phyloP scores from a whole-genome alignment of 2,888 invertebrate species.

The Zaprionus obscuricornis region DNA sequence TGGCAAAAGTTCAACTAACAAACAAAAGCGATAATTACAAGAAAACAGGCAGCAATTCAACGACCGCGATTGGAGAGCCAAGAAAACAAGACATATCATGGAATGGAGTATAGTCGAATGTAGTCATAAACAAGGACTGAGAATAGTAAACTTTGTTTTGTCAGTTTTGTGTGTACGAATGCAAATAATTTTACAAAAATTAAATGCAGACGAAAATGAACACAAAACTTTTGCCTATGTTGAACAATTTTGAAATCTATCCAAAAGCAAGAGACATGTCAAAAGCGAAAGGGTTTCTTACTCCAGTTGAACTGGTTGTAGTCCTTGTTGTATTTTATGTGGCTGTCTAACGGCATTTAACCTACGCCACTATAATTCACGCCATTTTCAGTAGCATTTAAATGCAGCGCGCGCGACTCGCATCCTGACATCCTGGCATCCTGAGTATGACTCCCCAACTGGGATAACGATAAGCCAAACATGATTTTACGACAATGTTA shows the following conservation, averaged over 20 bases:
- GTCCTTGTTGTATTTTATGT: slow-evolving; percentile 70
- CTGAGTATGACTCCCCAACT: slow-evolving; percentile 31
- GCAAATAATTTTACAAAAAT: slow-evolving; percentile 72
- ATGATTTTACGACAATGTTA: slow-evolving; percentile 83
- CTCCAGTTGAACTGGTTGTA: no score
- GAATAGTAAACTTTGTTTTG: slow-evolving; percentile 48
- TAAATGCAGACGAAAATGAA: slow-evolving; percentile 65
- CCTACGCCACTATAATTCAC: slow-evolving; percentile 82
- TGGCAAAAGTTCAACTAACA: slow-evolving; percentile 73
- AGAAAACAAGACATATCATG: slow-evolving; percentile 1
- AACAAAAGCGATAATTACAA: slow-evolving; percentile 80
- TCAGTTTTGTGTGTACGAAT: slow-evolving; percentile 56
- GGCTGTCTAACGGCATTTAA: slow-evolving; percentile 80
- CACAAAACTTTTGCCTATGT: slow-evolving; percentile 52
- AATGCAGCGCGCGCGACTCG: slow-evolving; percentile 68
- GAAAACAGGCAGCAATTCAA: slow-evolving; percentile 68
- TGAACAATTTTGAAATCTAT: slow-evolving; percentile 57
- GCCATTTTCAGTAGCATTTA: slow-evolving; percentile 75
- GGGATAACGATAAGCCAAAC: slow-evolving; percentile 79
- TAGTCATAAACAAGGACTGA: slow-evolving; percentile 7
- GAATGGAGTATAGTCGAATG: slow-evolving; percentile 10
- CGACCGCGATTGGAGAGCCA: not conserved
- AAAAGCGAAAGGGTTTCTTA: slow-evolving; percentile 68
- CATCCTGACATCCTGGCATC: slow-evolving; percentile 36
- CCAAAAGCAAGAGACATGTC: slow-evolving; percentile 36